Percentiles rank a stretch among this genome's conserved stretches.
Conservation (phyloP, 2,888 invertebrate species). For the Dyspetes luteomarginatus region DNA sequence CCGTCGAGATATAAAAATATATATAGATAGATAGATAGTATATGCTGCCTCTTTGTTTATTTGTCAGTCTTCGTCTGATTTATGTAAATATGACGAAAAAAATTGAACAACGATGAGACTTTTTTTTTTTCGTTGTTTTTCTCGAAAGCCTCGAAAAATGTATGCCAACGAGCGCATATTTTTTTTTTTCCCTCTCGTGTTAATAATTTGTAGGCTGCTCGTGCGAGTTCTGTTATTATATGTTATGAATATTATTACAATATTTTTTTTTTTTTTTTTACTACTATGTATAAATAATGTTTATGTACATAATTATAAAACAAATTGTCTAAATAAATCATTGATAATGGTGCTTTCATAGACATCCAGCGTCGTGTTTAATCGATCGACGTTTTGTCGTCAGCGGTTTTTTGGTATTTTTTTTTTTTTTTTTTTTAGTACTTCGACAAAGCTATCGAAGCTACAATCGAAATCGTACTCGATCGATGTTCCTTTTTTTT, state of each 20-base stretch:
- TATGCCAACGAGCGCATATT: neutral
- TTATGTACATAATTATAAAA: constrained; percentile 79
- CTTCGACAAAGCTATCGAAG: neutral
- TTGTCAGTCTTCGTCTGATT: constrained; percentile 17
- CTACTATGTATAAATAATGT: constrained; percentile 75
- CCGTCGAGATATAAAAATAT: constrained; percentile 47
- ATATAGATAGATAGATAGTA: constrained; percentile 41
- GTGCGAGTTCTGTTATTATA: constrained; percentile 74
- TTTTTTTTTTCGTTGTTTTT: constrained; percentile 19
- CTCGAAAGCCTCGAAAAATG: constrained; percentile 10
- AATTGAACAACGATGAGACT: neutral
- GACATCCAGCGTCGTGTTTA: constrained; percentile 66
- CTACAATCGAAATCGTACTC: neutral
- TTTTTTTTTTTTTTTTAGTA: constrained; percentile 16
- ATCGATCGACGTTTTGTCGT: constrained; percentile 21
- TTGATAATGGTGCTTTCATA: constrained; percentile 81
- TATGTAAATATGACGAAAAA: constrained; percentile 47
- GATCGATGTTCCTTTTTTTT: neutral
- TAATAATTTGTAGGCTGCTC: constrained; percentile 74
- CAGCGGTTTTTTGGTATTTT: no score
- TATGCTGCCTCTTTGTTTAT: constrained; percentile 56
- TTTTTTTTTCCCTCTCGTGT: constrained; percentile 66
- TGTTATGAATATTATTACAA: constrained; percentile 60
- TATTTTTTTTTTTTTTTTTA: constrained; percentile 68
- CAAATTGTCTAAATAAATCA: constrained; percentile 78